Percentiles rank a stretch among this genome's conserved stretches.
These are phyloP conservation scores for Astropecten irregularis DNA, from an alignment of 53 echinoderm and acorn worm genomes.

Conservation along the genomic window DNA sequence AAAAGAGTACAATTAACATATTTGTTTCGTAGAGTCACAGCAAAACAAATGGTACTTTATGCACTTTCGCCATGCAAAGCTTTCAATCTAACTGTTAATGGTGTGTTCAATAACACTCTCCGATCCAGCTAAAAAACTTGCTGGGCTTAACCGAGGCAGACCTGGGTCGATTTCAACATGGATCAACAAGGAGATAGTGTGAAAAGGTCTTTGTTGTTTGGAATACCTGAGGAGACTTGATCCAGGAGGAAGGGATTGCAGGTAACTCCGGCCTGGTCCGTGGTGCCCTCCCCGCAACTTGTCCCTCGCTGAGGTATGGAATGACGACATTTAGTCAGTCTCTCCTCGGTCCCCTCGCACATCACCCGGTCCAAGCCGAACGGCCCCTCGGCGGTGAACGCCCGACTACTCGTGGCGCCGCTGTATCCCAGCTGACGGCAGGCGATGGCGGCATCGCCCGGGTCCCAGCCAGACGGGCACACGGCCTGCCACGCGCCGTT, in stretches of 20 bases:
- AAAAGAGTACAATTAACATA: too few relatives aligned
- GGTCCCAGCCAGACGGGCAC: background rate
- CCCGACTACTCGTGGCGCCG: background rate
- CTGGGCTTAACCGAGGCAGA: too few relatives aligned
- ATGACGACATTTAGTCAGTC: background rate
- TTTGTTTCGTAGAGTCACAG: too few relatives aligned
- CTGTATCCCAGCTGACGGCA: slow-evolving; percentile 9
- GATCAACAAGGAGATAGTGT: too few relatives aligned
- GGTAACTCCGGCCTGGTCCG: slow-evolving; percentile 2
- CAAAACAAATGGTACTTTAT: too few relatives aligned
- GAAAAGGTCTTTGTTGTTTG: too few relatives aligned
- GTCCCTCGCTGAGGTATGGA: background rate
- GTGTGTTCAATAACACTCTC: too few relatives aligned
- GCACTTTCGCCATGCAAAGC: too few relatives aligned
- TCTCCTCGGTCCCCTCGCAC: background rate
- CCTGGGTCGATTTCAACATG: too few relatives aligned
- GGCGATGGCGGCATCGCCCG: background rate
- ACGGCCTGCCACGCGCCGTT: slow-evolving; percentile 16
- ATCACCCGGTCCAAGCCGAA: background rate
- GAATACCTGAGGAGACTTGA: too few relatives aligned
- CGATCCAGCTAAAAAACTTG: too few relatives aligned
- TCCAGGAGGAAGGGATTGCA: background rate
- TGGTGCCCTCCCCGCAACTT: background rate
- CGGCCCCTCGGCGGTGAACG: background rate
- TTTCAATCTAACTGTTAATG: too few relatives aligned